A percentile compares a stretch with the other conserved stretches of the same genome.
Conservation (phyloP, 2,888 invertebrate species). For the Heliconius aoede region DNA sequence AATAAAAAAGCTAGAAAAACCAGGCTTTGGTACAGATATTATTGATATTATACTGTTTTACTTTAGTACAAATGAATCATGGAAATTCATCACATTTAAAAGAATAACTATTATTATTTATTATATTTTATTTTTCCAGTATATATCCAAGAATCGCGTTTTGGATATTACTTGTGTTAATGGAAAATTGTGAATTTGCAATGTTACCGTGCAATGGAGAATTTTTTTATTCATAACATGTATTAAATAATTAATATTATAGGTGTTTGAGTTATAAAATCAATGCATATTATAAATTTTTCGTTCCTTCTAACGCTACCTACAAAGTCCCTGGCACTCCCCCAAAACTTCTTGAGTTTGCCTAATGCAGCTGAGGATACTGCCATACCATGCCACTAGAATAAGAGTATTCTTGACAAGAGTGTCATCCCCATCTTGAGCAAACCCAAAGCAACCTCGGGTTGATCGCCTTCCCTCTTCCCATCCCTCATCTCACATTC, state of each 20-base stretch:
- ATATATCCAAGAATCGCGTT: neutral
- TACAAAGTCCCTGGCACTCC: too few relatives aligned
- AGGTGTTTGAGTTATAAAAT: neutral
- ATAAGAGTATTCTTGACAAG: too few relatives aligned
- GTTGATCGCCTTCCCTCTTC: too few relatives aligned
- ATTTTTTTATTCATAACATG: neutral
- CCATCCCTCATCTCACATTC: too few relatives aligned
- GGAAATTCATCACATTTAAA: neutral
- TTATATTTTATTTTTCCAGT: neutral
- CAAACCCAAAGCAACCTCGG: too few relatives aligned
- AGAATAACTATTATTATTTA: neutral
- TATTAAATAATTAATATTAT: neutral
- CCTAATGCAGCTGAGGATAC: too few relatives aligned
- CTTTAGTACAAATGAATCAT: conserved; percentile 16
- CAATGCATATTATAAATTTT: too few relatives aligned
- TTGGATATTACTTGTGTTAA: conserved; percentile 5
- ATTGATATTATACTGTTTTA: conserved; percentile 1
- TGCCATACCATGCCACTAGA: too few relatives aligned
- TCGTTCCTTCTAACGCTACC: too few relatives aligned
- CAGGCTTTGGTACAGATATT: conserved; percentile 28
- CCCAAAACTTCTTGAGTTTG: too few relatives aligned
- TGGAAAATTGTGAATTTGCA: neutral
- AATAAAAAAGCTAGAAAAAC: conserved; percentile 11
- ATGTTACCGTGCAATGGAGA: too few relatives aligned
- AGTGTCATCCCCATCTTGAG: too few relatives aligned